These are phyloP conservation scores for Cichladusa arquata DNA, from an alignment of 2,113 vertebrate species.

Conservation along the genomic window DNA sequence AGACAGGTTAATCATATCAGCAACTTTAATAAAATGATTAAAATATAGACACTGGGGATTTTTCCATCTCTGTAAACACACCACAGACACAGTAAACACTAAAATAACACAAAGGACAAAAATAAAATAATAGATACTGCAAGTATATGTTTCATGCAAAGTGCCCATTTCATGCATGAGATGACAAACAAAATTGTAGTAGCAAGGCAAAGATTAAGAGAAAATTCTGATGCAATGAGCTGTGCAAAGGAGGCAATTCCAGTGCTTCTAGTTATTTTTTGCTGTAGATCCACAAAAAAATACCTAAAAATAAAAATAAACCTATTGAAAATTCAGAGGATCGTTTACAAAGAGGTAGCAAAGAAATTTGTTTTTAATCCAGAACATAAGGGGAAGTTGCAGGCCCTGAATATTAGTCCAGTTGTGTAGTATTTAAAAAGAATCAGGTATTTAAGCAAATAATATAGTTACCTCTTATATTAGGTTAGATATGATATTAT, in stretches of 20 bases:
- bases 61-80: background rate
- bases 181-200: slow-evolving; percentile 1
- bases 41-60: background rate
- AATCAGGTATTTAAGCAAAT: background rate
- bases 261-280: background rate
- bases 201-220: slow-evolving; percentile 9
- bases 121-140: background rate
- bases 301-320: background rate
- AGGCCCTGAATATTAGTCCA: background rate
- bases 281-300: background rate
- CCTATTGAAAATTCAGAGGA: background rate
- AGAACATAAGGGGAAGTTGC: background rate
- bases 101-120: background rate
- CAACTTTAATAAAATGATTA: background rate
- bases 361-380: background rate
- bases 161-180: background rate
- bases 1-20: background rate
- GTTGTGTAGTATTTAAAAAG: background rate
- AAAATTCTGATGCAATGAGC: slow-evolving; percentile 7
- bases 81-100: background rate
- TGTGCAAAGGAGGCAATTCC: background rate
- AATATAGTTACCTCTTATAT: background rate
- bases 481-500: background rate
- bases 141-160: background rate
- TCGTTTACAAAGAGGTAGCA: background rate